Percentiles rank a stretch among this genome's conserved stretches.
Conservation (phyloP, 2,888 invertebrate species). For the Spodoptera exigua region DNA sequence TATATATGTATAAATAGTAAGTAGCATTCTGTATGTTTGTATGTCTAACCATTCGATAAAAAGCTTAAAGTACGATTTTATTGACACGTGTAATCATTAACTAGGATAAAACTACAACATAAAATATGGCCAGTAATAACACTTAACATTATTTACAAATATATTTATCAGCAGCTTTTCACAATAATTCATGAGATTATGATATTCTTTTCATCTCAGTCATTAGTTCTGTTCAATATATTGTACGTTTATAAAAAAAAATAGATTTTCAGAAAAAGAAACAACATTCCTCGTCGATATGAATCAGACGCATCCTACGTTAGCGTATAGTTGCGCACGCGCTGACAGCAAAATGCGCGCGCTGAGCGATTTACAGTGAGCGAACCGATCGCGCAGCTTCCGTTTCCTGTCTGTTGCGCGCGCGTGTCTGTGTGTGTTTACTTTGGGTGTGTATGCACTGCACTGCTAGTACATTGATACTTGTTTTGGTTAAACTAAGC, state of each 20-base stretch:
- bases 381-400: slow-evolving; percentile 59
- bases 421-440: slow-evolving; percentile 42
- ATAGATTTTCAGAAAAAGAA: background rate
- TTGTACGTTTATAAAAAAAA: background rate
- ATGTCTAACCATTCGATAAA: too few species aligned
- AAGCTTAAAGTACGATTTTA: too few species aligned
- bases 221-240: too few species aligned
- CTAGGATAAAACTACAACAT: too few species aligned
- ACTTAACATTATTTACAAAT: too few species aligned
- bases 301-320: slow-evolving; percentile 61
- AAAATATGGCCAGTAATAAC: too few species aligned
- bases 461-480: slow-evolving; percentile 26
- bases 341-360: slow-evolving; percentile 77
- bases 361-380: slow-evolving; percentile 77
- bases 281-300: slow-evolving; percentile 24
- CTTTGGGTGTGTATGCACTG: slow-evolving; percentile 34
- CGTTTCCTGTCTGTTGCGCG: slow-evolving; percentile 63
- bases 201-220: too few species aligned
- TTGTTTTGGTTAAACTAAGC: slow-evolving; percentile 24
- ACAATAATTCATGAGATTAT: background rate
- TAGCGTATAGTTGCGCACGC: slow-evolving; percentile 55
- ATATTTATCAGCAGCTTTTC: background rate
- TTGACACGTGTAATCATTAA: too few species aligned
- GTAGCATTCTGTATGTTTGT: too few species aligned
- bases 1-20: too few species aligned